These are phyloP conservation scores for Poecilia velifera DNA, from an alignment of 2,797 vertebrate genomes.

Conservation along the genomic window DNA sequence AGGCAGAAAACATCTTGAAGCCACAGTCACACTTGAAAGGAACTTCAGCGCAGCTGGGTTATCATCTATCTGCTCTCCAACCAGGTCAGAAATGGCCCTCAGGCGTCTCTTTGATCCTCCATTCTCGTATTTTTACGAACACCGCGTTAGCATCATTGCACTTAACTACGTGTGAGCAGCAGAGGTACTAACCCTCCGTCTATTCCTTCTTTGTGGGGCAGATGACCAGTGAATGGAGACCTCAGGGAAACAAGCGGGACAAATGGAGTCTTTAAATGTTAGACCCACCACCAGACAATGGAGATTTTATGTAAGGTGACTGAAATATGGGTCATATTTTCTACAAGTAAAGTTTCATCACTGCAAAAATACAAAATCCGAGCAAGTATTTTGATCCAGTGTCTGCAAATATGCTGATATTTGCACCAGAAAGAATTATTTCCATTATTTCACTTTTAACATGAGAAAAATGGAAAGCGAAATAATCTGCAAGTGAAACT, in stretches of 20 bases:
- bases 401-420: too few relatives aligned
- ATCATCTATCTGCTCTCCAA: conserved; percentile 39
- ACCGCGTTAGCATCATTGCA: conserved; percentile 16
- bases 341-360: too few relatives aligned
- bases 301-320: not conserved
- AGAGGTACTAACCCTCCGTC: not conserved
- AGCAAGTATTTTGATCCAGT: too few relatives aligned
- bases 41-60: conserved; percentile 37
- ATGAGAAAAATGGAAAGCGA: too few relatives aligned
- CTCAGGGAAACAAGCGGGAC: not conserved
- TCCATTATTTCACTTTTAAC: too few relatives aligned
- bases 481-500: too few relatives aligned
- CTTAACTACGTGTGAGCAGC: conserved; percentile 34
- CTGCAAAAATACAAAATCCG: too few relatives aligned
- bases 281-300: not conserved
- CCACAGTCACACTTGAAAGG: conserved; percentile 14
- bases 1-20: not conserved
- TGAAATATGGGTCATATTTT: too few relatives aligned
- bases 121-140: conserved; percentile 15
- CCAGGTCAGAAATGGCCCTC: conserved; percentile 19
- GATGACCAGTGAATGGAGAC: not conserved
- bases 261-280: not conserved
- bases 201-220: too few relatives aligned
- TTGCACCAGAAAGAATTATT: too few relatives aligned
- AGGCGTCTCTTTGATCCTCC: conserved; percentile 57